Conservation (phyloP, 1,140 invertebrate species). For the Asobara japonica region DNA sequence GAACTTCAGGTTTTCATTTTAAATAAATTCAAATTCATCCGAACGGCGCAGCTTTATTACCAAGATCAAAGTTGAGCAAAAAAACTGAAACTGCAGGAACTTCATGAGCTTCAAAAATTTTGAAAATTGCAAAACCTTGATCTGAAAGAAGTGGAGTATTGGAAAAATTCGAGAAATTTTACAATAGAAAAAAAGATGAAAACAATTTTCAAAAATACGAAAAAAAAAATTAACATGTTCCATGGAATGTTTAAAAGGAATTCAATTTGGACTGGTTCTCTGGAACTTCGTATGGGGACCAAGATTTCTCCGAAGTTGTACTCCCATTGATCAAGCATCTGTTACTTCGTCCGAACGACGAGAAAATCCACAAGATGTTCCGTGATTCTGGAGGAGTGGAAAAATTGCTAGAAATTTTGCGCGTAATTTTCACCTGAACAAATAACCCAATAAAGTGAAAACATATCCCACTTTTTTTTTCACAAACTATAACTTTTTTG, state of each 20-base stretch:
- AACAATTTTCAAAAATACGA: too few species aligned
- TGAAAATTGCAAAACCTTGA: too few species aligned
- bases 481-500: not conserved
- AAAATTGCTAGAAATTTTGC: slow-evolving; percentile 49
- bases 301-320: slow-evolving; percentile 51
- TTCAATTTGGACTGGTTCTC: slow-evolving; percentile 34
- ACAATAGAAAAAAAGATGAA: too few species aligned
- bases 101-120: too few species aligned
- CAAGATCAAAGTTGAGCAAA: too few species aligned
- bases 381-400: slow-evolving; percentile 46
- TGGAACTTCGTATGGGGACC: slow-evolving; percentile 47
- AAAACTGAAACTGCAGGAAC: too few species aligned
- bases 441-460: not conserved
- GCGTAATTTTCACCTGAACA: slow-evolving; percentile 44
- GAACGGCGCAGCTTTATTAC: too few species aligned
- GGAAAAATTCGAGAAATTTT: too few species aligned
- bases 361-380: slow-evolving; percentile 51
- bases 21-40: too few species aligned
- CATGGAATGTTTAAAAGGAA: too few species aligned
- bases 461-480: not conserved
- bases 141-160: not conserved
- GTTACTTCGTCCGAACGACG: slow-evolving; percentile 46
- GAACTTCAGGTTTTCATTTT: slow-evolving; percentile 43
- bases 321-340: slow-evolving; percentile 48
- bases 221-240: too few species aligned